Evolutionary conservation across 1,140 invertebrate species (phyloP), one percentile per base, ranked within the genome.

Genomic region (Metopolophium dirhodum): DNA sequence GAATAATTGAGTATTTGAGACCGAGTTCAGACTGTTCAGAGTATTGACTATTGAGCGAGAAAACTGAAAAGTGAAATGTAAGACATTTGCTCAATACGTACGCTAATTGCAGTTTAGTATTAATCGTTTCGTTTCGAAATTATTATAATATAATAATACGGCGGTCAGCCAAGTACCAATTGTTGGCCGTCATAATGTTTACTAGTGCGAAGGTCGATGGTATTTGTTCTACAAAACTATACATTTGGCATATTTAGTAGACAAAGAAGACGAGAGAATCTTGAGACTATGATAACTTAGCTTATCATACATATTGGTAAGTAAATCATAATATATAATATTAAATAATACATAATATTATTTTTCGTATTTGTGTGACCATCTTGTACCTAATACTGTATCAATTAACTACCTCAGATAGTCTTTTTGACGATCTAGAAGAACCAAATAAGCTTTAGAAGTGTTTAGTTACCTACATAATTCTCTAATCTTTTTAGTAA

Each of bases 121-220:
- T 14, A 68, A 68, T 68, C 61, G 61, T 68, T 68, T 68, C 61
- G 61, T 68, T 68, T 68, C 61, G 61, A 77, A n/a, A 77, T n/a
- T 77, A 7, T n/a, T 77, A 77, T n/a, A 77, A 77, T 77, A 77
- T 35, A 77, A 18, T 77, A 18, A 77, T 14, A n/a, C 30, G 30
- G 35, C 41, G 6, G 4, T 47, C 41, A 4, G 85, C 85, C 85
- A 86, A 86, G 30, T 30, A 86, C 41, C 45, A 47, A 30, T 86
- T 47, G 4, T 86, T 86, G 85, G 85, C 85, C 45, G 45, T 86
- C 14, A 47, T 30, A 47, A 86, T 86, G 85, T 86, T 86, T 86
- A 86, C 37, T 18, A 47, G 37, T 45, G 26, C 26, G 85, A 86
- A 86, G 85, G 85, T 86, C 45, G 85, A 47, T 45, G 1, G 22